These are phyloP conservation scores for Simalia tracyae DNA, from an alignment of 2,797 vertebrate species.

Conservation along the genomic window DNA sequence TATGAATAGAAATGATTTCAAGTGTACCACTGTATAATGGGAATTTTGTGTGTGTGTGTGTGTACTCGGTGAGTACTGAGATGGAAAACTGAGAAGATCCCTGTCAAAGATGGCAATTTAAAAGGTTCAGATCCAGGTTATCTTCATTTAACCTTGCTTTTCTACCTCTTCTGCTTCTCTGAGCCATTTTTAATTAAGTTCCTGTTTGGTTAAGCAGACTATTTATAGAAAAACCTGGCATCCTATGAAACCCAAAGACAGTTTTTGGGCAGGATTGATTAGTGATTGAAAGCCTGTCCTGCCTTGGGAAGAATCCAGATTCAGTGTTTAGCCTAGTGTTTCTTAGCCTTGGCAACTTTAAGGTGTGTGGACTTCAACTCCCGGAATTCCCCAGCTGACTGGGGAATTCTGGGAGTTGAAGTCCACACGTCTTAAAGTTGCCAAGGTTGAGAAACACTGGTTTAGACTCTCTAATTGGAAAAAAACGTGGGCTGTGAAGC, in stretches of 20 bases:
- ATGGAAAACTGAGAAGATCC: background rate
- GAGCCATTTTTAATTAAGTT: background rate
- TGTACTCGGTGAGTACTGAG: background rate
- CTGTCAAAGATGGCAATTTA: background rate
- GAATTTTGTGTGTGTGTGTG: background rate
- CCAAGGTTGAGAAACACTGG: no score
- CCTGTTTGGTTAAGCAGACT: background rate
- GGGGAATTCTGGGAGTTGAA: no score
- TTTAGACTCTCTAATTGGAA: background rate
- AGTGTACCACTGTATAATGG: background rate
- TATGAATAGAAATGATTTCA: slow-evolving; percentile 24
- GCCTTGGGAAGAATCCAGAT: background rate
- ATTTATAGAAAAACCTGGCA: background rate
- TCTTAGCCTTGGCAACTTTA: no score
- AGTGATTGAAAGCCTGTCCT: background rate
- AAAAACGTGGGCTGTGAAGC: background rate
- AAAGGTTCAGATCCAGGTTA: background rate
- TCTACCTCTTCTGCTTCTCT: background rate
- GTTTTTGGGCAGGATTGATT: background rate
- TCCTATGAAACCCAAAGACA: background rate
- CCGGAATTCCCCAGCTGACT: no score
- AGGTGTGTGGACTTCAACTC: no score
- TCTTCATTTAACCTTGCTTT: background rate
- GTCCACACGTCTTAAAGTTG: no score
- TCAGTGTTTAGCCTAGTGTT: no score